These are phyloP conservation scores for Oreochromis spilurus DNA, from an alignment of 2,113 vertebrate species.

Conservation along the genomic window DNA sequence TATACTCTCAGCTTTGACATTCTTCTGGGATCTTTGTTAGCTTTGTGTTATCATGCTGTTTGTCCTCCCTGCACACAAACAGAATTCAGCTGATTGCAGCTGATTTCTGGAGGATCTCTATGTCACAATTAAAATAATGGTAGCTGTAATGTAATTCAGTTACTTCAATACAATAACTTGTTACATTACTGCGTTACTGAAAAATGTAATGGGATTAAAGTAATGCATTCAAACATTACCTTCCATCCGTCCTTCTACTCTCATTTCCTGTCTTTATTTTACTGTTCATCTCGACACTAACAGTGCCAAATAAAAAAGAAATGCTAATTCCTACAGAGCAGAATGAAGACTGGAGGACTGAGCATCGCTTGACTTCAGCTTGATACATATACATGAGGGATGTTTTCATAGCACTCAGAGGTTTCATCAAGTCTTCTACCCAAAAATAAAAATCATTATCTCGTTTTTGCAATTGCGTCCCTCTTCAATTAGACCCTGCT, in stretches of 20 bases:
- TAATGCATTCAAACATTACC: background rate
- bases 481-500: conserved; percentile 7
- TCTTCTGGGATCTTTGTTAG: background rate
- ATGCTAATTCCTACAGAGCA: background rate
- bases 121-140: background rate
- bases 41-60: background rate
- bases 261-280: background rate
- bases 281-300: background rate
- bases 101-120: background rate
- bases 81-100: background rate
- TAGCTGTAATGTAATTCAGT: background rate
- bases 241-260: background rate
- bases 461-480: background rate
- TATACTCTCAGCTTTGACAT: background rate
- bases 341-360: background rate
- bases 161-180: background rate
- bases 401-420: background rate
- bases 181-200: background rate
- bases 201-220: background rate
- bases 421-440: background rate
- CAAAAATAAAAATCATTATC: background rate
- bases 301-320: background rate
- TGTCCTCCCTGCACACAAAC: background rate
- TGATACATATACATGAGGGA: background rate
- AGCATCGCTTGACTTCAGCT: background rate